Base-by-base conservation (phyloP, 2,797 vertebrate species). In the Pipistrellus pipistrellus region DNA sequence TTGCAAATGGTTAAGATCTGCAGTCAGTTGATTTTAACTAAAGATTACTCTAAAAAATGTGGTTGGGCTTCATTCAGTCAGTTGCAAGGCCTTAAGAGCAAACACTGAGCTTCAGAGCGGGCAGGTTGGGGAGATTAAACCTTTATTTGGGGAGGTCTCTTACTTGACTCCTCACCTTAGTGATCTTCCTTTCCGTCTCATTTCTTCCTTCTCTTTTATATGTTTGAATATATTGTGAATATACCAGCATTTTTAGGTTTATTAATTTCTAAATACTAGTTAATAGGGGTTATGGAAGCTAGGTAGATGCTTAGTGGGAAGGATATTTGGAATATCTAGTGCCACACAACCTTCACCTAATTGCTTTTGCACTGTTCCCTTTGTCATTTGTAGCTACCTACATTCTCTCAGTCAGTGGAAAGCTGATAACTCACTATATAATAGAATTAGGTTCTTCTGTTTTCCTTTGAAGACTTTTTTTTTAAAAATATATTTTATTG, bases 181-280 rank as follows among this genome's bases (percentile, higher is more conserved):
- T 38, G 35, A 66, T 15, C 25, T 80, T 41, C 44, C 30, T 21
- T 85, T 13, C 30, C n/a, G 88, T 55, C n/a, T 46, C 8, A 20
- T 62, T 82, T 44, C 38, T 9, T 81, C 12, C 15, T 55, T 59
- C 21, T 72, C 35, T 90, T 64, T 89, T 41, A 71, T 71, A 77
- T 90, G 68, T 85, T 85, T 90, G 41, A 85, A 32, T 71, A 62
- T 71, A 71, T 62, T 71, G 51, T 78, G 41, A 69, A 71, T 48
- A 78, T 62, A 59, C n/a, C 46, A 80, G 53, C 71, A 90, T 73
- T 80, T 57, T 66, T 80, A 85, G 87, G 41, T 78, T 30, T 90
- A 41, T 41, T 41, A 41, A 41, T 41, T 41, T 41, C 38, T 41
- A 41, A 41, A 41, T 41, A 41, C 38, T 1, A 38, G 38, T 41